A percentile compares a stretch with the other conserved stretches of the same genome.
Evolutionary conservation across 1,140 invertebrate genomes (phyloP).

Genomic region (roundworm (Caenorhabditis elegans)): DNA sequence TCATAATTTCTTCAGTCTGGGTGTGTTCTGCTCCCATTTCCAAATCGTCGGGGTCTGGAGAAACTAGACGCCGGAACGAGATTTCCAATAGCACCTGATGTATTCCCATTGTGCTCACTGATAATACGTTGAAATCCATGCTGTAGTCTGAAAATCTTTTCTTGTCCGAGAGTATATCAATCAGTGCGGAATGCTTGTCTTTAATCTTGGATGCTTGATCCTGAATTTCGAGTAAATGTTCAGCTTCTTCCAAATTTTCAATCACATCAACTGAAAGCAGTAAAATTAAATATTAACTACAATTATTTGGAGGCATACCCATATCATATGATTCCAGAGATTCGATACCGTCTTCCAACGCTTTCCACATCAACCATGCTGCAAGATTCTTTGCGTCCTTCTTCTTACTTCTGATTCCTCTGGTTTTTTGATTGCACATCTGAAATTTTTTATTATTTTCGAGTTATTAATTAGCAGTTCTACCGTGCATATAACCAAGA

Average conservation of each 20-base stretch:
- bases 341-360: not conserved
- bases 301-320: not conserved
- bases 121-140: not conserved
- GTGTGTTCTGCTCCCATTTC: conserved; percentile 8
- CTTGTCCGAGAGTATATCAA: not conserved
- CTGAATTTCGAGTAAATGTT: not conserved
- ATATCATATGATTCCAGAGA: not conserved
- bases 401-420: not conserved
- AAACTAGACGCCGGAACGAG: not conserved
- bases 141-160: not conserved
- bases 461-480: not conserved
- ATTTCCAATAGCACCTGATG: not conserved
- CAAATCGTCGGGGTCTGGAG: not conserved
- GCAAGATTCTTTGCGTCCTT: conserved; percentile 1
- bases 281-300: not conserved
- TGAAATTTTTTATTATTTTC: not conserved
- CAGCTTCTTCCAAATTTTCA: not conserved
- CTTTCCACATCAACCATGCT: conserved; percentile 11
- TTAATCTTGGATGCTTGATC: not conserved
- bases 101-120: not conserved
- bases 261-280: not conserved
- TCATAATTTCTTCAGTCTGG: not conserved
- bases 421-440: not conserved
- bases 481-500: not conserved
- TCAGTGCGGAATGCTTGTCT: not conserved